These are phyloP conservation scores for Erythrolamprus reginae DNA, from an alignment of 2,113 vertebrate species.

Conservation along the genomic window DNA sequence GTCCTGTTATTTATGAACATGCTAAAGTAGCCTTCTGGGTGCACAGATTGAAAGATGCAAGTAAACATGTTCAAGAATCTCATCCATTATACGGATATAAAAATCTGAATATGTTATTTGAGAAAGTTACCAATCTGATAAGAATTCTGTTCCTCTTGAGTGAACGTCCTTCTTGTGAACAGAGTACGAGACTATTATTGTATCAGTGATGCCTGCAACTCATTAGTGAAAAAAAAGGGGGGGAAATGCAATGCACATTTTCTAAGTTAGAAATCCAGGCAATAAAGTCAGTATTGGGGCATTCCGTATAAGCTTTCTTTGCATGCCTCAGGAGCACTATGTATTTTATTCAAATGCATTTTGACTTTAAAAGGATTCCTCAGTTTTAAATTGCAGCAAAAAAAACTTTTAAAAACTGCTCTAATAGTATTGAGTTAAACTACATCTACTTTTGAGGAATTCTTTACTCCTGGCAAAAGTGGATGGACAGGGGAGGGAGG, in stretches of 20 bases:
- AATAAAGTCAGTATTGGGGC: constrained; percentile 22
- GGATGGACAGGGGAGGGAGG: neutral
- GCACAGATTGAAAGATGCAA: constrained; percentile 39
- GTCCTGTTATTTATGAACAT: neutral
- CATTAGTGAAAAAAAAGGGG: constrained; percentile 31
- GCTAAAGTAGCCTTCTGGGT: neutral
- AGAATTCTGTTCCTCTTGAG: constrained; percentile 52
- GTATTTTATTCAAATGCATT: neutral
- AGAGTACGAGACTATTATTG: constrained; percentile 45
- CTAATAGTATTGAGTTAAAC: neutral
- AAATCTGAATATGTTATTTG: constrained; percentile 63
- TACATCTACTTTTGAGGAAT: neutral
- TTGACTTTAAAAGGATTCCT: constrained; percentile 7
- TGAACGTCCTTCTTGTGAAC: constrained; percentile 58
- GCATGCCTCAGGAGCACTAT: neutral
- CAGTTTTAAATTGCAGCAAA: constrained; percentile 31
- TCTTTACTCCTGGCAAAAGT: neutral
- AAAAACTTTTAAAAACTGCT: neutral
- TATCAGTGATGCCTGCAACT: constrained; percentile 57
- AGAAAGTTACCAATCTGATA: constrained; percentile 60
- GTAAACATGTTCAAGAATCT: constrained; percentile 61
- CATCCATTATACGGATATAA: constrained; percentile 70
- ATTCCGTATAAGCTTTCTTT: constrained; percentile 1
- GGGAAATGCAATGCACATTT: constrained; percentile 33
- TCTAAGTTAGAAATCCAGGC: constrained; percentile 45